Conservation (phyloP, 2,797 vertebrate species). For the Tachyglossus aculeatus region DNA sequence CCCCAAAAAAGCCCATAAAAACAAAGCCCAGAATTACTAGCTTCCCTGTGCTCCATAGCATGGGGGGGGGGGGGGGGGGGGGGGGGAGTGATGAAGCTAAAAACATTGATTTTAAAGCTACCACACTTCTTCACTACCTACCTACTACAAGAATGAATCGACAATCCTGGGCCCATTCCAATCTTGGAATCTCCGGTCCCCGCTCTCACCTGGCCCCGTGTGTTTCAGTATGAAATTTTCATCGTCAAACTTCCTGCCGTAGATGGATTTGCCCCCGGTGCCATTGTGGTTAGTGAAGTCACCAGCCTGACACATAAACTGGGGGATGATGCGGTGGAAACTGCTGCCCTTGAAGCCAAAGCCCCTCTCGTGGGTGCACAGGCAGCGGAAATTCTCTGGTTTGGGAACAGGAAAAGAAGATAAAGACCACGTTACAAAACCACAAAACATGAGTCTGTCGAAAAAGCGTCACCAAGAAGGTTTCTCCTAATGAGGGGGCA, state of each 20-base stretch:
- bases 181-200: no score
- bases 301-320: conserved; percentile 98
- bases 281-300: conserved; percentile 99
- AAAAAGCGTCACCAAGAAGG: not conserved
- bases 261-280: conserved; percentile 97
- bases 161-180: not conserved
- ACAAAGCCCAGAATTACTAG: not conserved
- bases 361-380: conserved; percentile 96
- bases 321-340: conserved; percentile 95
- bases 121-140: not conserved
- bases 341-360: conserved; percentile 97
- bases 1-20: not conserved
- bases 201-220: conserved; percentile 83
- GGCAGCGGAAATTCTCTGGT: conserved; percentile 94
- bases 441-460: not conserved
- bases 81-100: not conserved
- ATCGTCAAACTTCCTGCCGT: conserved; percentile 95
- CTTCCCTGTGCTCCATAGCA: not conserved
- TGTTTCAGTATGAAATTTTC: conserved; percentile 98
- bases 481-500: not conserved
- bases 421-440: accelerated
- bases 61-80: not conserved
- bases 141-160: not conserved
- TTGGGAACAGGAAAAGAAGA: not conserved
- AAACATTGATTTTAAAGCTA: not conserved